These are phyloP conservation scores for Tachystola acroxantha DNA, from an alignment of 2,888 invertebrate species.

Conservation along the genomic window DNA sequence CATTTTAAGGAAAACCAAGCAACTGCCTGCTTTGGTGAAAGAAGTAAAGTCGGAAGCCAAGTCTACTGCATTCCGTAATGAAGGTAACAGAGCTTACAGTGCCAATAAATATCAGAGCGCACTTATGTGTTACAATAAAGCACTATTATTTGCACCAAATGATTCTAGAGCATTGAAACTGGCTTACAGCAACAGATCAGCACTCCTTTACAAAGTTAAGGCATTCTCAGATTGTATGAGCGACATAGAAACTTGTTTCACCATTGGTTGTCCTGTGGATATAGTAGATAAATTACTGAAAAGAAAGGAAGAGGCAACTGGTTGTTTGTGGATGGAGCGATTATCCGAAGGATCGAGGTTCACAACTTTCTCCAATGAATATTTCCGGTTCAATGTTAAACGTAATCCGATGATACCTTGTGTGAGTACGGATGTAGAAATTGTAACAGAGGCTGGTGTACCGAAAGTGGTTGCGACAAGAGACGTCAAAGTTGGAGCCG, in stretches of 20 bases:
- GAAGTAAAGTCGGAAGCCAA: constrained; percentile 14
- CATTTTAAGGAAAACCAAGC: constrained; percentile 12
- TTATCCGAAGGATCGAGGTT: not conserved
- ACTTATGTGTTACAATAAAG: constrained; percentile 23
- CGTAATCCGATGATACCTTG: constrained; percentile 21
- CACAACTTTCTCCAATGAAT: constrained; percentile 4
- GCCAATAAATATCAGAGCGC: constrained; percentile 13
- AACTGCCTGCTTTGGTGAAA: constrained; percentile 6
- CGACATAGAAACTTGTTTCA: constrained; percentile 27
- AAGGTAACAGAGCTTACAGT: constrained; percentile 20
- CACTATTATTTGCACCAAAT: constrained; percentile 25
- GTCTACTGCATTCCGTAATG: constrained; percentile 19
- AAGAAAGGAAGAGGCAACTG: constrained; percentile 13
- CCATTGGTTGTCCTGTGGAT: constrained; percentile 23
- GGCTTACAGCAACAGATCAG: constrained; percentile 31
- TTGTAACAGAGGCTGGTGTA: constrained; percentile 11
- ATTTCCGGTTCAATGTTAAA: constrained; percentile 11
- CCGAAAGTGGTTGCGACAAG: constrained; percentile 24
- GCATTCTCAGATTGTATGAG: constrained; percentile 17
- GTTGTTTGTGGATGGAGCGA: not conserved
- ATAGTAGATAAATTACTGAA: constrained; percentile 19
- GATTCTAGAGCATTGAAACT: constrained; percentile 21
- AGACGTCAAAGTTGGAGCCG: constrained; percentile 26
- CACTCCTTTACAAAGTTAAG: constrained; percentile 15
- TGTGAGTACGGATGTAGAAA: constrained; percentile 18